Evolutionary conservation across 2,113 vertebrate species (phyloP).

Genomic region (Holacanthus passer): DNA sequence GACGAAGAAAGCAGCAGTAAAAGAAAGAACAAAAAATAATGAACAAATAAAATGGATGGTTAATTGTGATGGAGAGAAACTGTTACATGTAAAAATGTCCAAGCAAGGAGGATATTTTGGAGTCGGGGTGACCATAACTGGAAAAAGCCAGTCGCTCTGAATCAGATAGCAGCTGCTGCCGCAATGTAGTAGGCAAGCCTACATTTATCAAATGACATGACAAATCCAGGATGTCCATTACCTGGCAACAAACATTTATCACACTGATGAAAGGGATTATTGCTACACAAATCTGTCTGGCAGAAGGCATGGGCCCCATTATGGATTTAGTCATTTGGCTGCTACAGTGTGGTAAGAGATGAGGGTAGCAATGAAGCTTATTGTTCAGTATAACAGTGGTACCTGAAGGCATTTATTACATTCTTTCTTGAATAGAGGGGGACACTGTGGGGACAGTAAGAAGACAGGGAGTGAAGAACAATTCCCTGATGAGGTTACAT

Average conservation of each 20-base stretch:
- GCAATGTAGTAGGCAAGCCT: slow-evolving; percentile 25
- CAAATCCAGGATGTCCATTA: slow-evolving; percentile 53
- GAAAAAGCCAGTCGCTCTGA: slow-evolving; percentile 16
- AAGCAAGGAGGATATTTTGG: slow-evolving; percentile 18
- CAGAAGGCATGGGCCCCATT: slow-evolving; percentile 29
- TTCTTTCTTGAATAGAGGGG: slow-evolving; percentile 91
- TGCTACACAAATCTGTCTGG: slow-evolving; percentile 13
- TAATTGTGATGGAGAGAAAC: slow-evolving; percentile 49
- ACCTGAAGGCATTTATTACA: slow-evolving; percentile 91
- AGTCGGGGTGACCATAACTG: slow-evolving; percentile 12
- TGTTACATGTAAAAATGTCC: slow-evolving; percentile 40
- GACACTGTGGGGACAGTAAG: slow-evolving; percentile 86
- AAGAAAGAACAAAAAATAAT: slow-evolving; percentile 4
- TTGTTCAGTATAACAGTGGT: slow-evolving; percentile 71
- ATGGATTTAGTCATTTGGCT: slow-evolving; percentile 73
- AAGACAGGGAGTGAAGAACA: slow-evolving; percentile 77
- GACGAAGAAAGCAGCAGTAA: slow-evolving; percentile 39
- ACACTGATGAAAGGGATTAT: slow-evolving; percentile 23
- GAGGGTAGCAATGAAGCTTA: slow-evolving; percentile 75
- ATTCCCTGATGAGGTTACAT: slow-evolving; percentile 38
- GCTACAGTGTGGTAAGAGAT: slow-evolving; percentile 67
- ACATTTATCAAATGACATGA: slow-evolving; percentile 54
- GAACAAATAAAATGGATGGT: slow-evolving; percentile 29
- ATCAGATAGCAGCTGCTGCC: slow-evolving; percentile 29
- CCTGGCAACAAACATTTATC: slow-evolving; percentile 51